Conservation (phyloP, 2,888 invertebrate species). For the Graphium colonna region DNA sequence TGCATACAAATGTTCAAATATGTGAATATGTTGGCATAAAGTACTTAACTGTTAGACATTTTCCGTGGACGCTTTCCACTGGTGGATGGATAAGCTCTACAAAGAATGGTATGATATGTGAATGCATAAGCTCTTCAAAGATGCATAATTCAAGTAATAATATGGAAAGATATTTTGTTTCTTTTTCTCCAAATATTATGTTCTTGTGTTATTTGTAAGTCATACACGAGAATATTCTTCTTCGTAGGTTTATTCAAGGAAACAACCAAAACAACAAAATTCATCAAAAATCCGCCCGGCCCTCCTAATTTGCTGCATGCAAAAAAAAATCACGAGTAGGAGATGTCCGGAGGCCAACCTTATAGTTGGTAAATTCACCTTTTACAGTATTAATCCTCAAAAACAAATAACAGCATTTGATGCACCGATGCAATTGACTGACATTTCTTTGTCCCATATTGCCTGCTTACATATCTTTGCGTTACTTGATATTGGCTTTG, state of each 20-base stretch:
- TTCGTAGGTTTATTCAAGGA: constrained; percentile 73
- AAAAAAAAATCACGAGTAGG: constrained; percentile 74
- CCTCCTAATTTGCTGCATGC: constrained; percentile 75
- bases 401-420: constrained; percentile 41
- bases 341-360: constrained; percentile 46
- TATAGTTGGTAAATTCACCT: constrained; percentile 45
- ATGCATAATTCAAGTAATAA: too few species aligned
- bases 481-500: neutral
- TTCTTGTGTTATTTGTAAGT: constrained; percentile 24
- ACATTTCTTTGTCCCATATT: neutral
- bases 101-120: too few species aligned
- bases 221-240: constrained; percentile 47
- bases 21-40: too few species aligned
- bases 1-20: too few species aligned
- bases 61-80: too few species aligned
- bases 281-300: constrained; percentile 69
- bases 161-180: too few species aligned
- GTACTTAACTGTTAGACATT: too few species aligned
- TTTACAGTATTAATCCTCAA: constrained; percentile 38
- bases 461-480: neutral
- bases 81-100: too few species aligned
- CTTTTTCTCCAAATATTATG: too few species aligned
- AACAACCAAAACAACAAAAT: constrained; percentile 63
- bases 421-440: constrained; percentile 45
- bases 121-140: too few species aligned